phyloP scores from a whole-genome alignment of 2,113 vertebrate genomes.

The Phrynosoma blainvillii region DNA sequence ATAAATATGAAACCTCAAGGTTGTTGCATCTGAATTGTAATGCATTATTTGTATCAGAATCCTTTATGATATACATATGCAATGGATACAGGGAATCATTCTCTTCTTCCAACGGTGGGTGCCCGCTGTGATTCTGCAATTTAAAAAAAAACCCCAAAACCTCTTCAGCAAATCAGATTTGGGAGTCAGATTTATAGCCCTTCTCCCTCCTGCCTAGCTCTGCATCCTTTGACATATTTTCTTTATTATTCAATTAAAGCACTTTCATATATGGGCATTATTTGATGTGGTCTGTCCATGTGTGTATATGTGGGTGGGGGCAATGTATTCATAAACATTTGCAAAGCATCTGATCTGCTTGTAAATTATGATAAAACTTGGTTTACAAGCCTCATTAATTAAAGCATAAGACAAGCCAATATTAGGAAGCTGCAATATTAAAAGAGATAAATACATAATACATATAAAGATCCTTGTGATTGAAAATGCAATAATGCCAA shows the following conservation, averaged over 20 bases:
- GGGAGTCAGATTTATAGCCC: slow-evolving; percentile 42
- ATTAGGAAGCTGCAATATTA: slow-evolving; percentile 27
- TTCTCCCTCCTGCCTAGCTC: neutral
- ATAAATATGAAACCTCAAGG: slow-evolving; percentile 16
- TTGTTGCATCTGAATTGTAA: slow-evolving; percentile 24
- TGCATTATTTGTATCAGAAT: neutral
- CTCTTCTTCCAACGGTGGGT: slow-evolving; percentile 33
- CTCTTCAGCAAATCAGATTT: slow-evolving; percentile 43
- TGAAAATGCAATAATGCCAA: slow-evolving; percentile 27
- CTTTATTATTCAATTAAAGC: slow-evolving; percentile 65
- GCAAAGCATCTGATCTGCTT: slow-evolving; percentile 45
- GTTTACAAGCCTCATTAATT: slow-evolving; percentile 49
- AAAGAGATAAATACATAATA: slow-evolving; percentile 25
- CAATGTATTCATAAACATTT: slow-evolving; percentile 45
- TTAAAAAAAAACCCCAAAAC: slow-evolving; percentile 53
- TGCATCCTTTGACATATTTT: neutral
- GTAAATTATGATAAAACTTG: slow-evolving; percentile 53
- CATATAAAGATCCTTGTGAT: slow-evolving; percentile 27
- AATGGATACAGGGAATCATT: slow-evolving; percentile 33
- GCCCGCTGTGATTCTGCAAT: slow-evolving; percentile 49
- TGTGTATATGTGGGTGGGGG: neutral
- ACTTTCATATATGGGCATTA: slow-evolving; percentile 43
- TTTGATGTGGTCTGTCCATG: no score
- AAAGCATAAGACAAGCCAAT: slow-evolving; percentile 39
- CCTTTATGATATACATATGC: slow-evolving; percentile 44